These are phyloP conservation scores for Drosophila bunnanda DNA, from an alignment of 2,888 invertebrate species.

Conservation along the genomic window DNA sequence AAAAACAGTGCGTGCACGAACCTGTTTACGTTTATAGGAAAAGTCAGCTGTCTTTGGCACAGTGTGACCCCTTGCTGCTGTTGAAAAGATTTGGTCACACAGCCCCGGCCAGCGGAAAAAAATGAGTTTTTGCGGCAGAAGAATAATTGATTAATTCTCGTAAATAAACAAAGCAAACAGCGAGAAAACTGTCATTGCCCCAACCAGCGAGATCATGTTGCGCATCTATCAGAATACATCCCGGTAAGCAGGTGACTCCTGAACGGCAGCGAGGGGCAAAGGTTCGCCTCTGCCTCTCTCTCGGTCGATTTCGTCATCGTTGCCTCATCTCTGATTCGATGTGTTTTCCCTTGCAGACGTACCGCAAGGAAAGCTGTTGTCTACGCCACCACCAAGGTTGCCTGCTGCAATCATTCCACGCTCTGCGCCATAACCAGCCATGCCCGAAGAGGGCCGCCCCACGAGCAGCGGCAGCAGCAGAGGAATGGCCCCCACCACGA, in stretches of 20 bases:
- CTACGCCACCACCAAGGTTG: slow-evolving; percentile 80
- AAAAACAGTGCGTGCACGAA: not conserved
- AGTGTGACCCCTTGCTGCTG: not conserved
- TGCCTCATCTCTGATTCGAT: slow-evolving; percentile 24
- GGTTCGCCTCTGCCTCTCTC: not conserved
- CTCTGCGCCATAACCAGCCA: slow-evolving; percentile 72
- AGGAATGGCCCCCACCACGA: slow-evolving; percentile 44
- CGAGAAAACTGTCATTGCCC: slow-evolving; percentile 48
- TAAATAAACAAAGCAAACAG: slow-evolving; percentile 50
- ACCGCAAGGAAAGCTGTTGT: slow-evolving; percentile 74
- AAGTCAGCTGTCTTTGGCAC: not conserved
- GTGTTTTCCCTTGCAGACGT: slow-evolving; percentile 53
- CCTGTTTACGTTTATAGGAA: not conserved
- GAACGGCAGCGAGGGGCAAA: slow-evolving; percentile 12
- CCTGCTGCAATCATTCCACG: slow-evolving; percentile 80
- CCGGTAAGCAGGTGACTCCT: slow-evolving; percentile 55
- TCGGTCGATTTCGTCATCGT: slow-evolving; percentile 72
- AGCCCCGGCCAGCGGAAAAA: slow-evolving; percentile 13
- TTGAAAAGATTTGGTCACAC: slow-evolving; percentile 11
- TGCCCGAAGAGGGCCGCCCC: slow-evolving; percentile 42
- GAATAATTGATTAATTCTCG: slow-evolving; percentile 40
- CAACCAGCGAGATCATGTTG: slow-evolving; percentile 64
- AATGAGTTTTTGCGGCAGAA: slow-evolving; percentile 43
- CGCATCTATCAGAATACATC: slow-evolving; percentile 71
- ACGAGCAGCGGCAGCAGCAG: slow-evolving; percentile 31